Evolutionary conservation across 2,113 vertebrate genomes (phyloP).

Genomic region (Hystrix cristata): DNA sequence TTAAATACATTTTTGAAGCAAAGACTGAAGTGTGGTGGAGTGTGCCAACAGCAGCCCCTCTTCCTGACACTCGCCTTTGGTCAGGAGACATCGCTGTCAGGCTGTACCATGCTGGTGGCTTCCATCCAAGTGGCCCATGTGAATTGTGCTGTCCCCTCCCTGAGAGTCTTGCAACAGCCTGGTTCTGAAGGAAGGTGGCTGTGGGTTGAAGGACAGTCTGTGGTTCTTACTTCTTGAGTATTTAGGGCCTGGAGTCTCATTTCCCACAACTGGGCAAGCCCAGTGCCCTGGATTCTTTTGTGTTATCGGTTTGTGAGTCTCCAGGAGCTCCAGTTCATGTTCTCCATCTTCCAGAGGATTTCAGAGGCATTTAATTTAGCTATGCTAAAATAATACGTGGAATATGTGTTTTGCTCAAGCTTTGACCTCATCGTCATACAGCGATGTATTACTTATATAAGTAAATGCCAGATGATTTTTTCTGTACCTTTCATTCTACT

Average conservation of each 20-base stretch:
- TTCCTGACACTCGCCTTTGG: neutral
- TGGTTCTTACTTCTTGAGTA: neutral
- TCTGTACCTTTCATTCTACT: conserved; percentile 12
- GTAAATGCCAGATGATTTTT: conserved; percentile 52
- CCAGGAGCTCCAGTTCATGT: neutral
- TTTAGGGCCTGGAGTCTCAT: neutral
- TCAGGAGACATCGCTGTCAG: neutral
- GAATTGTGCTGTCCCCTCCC: neutral
- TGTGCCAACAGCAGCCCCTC: neutral
- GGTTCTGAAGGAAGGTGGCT: neutral
- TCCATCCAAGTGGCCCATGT: neutral
- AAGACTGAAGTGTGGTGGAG: neutral
- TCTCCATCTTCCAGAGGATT: neutral
- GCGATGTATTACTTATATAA: conserved; percentile 37
- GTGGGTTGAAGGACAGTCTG: neutral
- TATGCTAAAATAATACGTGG: neutral
- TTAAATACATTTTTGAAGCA: neutral
- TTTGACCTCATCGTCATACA: neutral
- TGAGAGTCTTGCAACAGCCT: neutral
- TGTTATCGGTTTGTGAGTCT: neutral
- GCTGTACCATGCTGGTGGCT: neutral
- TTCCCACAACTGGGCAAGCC: neutral
- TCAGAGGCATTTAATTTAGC: conserved; percentile 29
- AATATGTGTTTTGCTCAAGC: conserved; percentile 38
- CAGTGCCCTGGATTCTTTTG: neutral